These are phyloP conservation scores for Sipha maydis DNA, from an alignment of 2,888 invertebrate genomes.

Conservation along the genomic window DNA sequence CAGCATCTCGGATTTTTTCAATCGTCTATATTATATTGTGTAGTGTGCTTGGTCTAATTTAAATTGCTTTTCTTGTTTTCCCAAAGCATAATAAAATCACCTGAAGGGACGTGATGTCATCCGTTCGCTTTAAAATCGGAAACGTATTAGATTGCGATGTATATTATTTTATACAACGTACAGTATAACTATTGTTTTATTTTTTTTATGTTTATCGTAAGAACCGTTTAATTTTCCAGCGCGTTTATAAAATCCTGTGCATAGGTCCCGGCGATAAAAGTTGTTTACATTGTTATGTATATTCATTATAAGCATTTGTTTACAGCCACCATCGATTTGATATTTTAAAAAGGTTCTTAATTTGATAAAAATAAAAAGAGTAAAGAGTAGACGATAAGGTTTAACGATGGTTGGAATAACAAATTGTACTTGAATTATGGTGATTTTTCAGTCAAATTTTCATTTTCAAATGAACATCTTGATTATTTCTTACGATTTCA, in stretches of 20 bases:
- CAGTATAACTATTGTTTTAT: neutral
- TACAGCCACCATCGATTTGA: no score
- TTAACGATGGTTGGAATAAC: neutral
- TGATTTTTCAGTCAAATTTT: no score
- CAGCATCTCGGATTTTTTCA: neutral
- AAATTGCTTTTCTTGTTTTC: slow-evolving; percentile 14
- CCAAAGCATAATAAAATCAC: neutral
- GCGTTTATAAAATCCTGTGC: neutral
- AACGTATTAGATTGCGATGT: neutral
- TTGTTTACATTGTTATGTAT: neutral
- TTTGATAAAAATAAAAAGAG: no score
- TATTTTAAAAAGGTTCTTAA: no score
- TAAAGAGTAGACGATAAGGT: no score
- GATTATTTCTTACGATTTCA: no score
- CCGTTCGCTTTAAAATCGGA: neutral
- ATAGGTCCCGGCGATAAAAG: neutral
- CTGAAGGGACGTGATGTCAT: neutral
- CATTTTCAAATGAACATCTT: no score
- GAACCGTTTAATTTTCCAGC: no score
- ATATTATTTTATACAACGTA: neutral
- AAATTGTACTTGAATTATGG: no score
- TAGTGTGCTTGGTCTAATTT: neutral
- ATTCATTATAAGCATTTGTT: no score
- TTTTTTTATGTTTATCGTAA: neutral
- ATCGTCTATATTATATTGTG: neutral